A percentile compares a stretch with the other conserved stretches of the same genome.
These are phyloP conservation scores for Aquatica leii DNA, from an alignment of 2,888 invertebrate species.

Conservation along the genomic window DNA sequence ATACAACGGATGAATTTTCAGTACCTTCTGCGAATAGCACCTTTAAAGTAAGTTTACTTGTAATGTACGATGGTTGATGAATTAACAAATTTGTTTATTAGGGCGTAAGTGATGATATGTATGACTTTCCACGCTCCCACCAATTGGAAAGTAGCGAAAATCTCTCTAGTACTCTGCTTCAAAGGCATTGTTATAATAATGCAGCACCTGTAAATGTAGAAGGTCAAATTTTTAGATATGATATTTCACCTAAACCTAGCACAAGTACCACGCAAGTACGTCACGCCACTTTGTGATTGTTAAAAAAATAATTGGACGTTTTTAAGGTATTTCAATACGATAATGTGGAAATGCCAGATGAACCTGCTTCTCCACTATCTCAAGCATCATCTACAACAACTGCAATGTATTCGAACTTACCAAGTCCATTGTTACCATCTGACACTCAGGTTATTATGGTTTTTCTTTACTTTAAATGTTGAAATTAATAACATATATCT, in stretches of 20 bases:
- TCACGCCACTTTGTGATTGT: neutral
- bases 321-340: conserved; percentile 56
- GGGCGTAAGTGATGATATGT: conserved; percentile 64
- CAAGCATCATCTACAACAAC: conserved; percentile 61
- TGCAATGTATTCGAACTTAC: conserved; percentile 67
- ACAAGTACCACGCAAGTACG: conserved; percentile 51
- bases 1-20: conserved; percentile 15
- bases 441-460: conserved; percentile 46
- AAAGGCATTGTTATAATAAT: conserved; percentile 69
- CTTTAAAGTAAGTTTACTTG: conserved; percentile 9
- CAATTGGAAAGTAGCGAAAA: conserved; percentile 58
- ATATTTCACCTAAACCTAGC: conserved; percentile 60
- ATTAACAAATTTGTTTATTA: conserved; percentile 5
- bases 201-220: conserved; percentile 66
- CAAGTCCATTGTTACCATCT: conserved; percentile 61
- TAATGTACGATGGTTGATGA: neutral
- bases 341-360: conserved; percentile 47
- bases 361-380: conserved; percentile 63
- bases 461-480: neutral
- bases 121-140: conserved; percentile 77
- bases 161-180: conserved; percentile 48
- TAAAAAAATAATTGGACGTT: neutral
- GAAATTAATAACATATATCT: neutral
- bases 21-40: neutral
- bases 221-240: conserved; percentile 67